Conservation (phyloP, 2,797 vertebrate genomes). For the Lophotriccus pileatus region DNA sequence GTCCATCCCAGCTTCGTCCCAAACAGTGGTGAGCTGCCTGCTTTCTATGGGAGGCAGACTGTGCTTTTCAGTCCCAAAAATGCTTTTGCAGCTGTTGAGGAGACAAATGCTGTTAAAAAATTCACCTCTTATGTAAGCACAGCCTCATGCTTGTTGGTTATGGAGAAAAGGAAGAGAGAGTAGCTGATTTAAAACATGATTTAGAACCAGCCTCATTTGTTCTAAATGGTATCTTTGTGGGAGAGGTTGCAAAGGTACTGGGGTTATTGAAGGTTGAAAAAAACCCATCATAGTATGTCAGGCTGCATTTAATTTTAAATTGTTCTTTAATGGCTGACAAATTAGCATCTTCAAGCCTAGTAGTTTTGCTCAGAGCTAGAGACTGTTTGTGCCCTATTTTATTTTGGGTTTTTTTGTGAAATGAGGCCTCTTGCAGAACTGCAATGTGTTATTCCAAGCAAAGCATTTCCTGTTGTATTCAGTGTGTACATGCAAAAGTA, state of each 20-base stretch:
- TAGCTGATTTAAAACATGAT: not conserved
- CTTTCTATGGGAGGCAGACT: not conserved
- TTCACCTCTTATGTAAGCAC: not conserved
- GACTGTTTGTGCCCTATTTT: not conserved
- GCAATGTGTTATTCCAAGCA: not conserved
- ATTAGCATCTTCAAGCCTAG: not conserved
- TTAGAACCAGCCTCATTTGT: not conserved
- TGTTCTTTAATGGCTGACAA: not conserved
- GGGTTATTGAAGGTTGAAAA: not conserved
- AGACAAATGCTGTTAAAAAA: not conserved
- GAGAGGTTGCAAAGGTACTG: not conserved
- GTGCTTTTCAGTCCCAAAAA: not conserved
- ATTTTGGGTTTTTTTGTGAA: not conserved
- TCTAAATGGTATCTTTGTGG: not conserved
- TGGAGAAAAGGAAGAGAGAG: not conserved
- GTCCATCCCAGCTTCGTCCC: not conserved
- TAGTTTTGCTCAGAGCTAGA: not conserved
- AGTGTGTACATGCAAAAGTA: not conserved
- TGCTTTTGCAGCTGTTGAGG: not conserved
- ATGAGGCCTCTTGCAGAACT: not conserved
- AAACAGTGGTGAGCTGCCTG: not conserved
- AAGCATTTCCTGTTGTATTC: not conserved
- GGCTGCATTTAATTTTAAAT: not conserved
- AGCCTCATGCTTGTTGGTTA: not conserved
- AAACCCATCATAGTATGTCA: not conserved